Evolutionary conservation across 2,113 vertebrate genomes (phyloP).

Genomic region (Ranitomeya imitator): DNA sequence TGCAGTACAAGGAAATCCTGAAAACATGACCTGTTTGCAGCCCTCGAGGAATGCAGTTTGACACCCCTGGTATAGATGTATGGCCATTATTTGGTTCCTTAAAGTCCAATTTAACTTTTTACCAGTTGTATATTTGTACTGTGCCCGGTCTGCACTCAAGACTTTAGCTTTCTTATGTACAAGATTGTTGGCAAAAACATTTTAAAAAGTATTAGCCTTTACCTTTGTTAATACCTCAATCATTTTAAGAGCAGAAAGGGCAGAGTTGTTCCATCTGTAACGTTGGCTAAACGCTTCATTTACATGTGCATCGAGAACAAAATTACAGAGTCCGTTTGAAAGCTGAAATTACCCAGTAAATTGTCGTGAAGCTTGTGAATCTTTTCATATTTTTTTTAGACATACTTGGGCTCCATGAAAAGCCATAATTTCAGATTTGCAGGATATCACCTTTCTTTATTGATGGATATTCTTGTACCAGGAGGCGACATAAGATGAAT

Average conservation of each 20-base stretch:
- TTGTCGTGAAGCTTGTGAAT: constrained; percentile 34
- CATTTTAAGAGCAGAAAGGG: constrained; percentile 28
- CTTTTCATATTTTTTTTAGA: neutral
- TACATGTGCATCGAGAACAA: constrained; percentile 50
- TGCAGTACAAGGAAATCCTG: too few species aligned
- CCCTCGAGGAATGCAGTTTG: too few species aligned
- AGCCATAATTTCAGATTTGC: constrained; percentile 30
- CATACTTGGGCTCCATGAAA: constrained; percentile 14
- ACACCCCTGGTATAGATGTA: too few species aligned
- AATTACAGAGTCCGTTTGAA: constrained; percentile 37
- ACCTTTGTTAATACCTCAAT: constrained; percentile 31
- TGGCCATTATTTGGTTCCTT: too few species aligned
- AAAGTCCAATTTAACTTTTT: neutral
- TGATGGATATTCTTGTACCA: neutral
- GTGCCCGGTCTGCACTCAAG: neutral
- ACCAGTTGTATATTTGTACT: neutral
- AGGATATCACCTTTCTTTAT: neutral
- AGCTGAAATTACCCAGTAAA: constrained; percentile 40
- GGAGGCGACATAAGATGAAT: neutral
- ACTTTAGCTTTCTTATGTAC: neutral
- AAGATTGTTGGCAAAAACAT: constrained; percentile 37
- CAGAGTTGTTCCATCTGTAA: constrained; percentile 26
- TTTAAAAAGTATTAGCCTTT: constrained; percentile 44
- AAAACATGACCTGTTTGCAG: too few species aligned
- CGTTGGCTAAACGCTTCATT: constrained; percentile 24